Evolutionary conservation across 2,888 invertebrate species (phyloP), one percentile per base, ranked within the genome.

Genomic region (Tetheella fluctuosa): DNA sequence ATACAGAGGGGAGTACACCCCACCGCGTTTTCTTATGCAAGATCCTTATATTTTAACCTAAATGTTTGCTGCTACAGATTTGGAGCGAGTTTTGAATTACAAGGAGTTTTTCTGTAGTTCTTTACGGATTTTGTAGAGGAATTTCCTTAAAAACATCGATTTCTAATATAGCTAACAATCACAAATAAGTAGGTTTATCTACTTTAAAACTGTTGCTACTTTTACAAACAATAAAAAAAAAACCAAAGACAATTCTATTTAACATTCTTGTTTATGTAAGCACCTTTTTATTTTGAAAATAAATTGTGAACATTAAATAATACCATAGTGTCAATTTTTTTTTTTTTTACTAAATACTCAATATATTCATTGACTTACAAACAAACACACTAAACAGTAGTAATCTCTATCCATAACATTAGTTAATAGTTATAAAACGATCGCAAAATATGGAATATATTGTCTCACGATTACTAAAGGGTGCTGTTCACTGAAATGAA

Each of bases 11-110:
- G 77, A 76, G 71, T n/a, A 48, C 39, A 68, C 86, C 84, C 88
- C 85, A 84, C 84, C 77, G 76, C 89, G 84, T 84, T 91, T 93
- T 92, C 92, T 93, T 92, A 93, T 93, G 92, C 93, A 93, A 92
- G 92, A 91, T 90, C 91, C 91, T 93, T 92, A 90, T 90, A 90
- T 91, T 90, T 91, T 91, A 91, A 91, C 91, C 39, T 57, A 57
- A 57, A 39, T 57, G 42, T 57, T 57, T 42, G 42, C 70, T 68
- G 66, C 70, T 67, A 68, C 67, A 70, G 73, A 74, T 65, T 74
- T 70, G 63, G 70, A 68, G 68, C 60, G 64, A 58, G 67, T 69
- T 74, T 73, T 74, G 73, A 73, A 72, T 74, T 70, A 72, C 70
- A 72, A 67, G 63, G 61, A 69, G 69, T 67, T 69, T 67, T 70